Base-by-base conservation (phyloP, 2,797 vertebrate species). In the Helicolenus hilgendorfi region DNA sequence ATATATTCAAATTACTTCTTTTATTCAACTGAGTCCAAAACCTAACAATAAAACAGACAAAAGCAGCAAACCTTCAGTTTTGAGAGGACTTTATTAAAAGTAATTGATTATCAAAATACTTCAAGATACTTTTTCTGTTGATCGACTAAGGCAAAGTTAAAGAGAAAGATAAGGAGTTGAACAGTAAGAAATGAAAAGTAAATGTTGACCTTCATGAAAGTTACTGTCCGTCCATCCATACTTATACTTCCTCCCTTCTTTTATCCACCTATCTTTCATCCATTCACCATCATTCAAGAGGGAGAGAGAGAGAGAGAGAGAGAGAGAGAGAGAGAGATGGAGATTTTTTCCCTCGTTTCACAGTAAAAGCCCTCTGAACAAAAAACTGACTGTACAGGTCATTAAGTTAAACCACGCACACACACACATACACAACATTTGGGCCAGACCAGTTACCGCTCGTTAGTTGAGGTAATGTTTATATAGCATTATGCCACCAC, bases 381-480 rank as follows among this genome's bases (percentile, higher is more conserved):
- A 94, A 96, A 94, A 91, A 85, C 29, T 72, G 91, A 94, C 92
- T 94, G 93, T 92, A 91, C 81, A 92, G 91, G 85, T 93, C 94
- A 92, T 95, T 93, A 93, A 94, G 93, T 95, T 85, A 93, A 93
- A 91, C 78, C 92, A 79, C 69, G 7, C 89, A 77, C 78, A 80
- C 87, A 62, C 71, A 58, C 79, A 80, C 87, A 62, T 60, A 58
- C 79, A 45, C 81, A 33, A 91, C 56, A 85, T 72, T 82, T 89
- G 81, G 93, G 89, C 92, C 95, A 93, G 94, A 92, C 88, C 95
- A 92, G 95, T 96, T 96, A 97, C 95, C 92, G 94, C 96, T 97
- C 93, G 94, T 97, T 97, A 97, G 97, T 95, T 98, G 97, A 98
- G 96, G 97, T 98, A 98, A 98, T 97, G 97, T 98, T 98, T 97